phyloP scores from a whole-genome alignment of 2,797 vertebrate species.

The Hybognathus amarus region DNA sequence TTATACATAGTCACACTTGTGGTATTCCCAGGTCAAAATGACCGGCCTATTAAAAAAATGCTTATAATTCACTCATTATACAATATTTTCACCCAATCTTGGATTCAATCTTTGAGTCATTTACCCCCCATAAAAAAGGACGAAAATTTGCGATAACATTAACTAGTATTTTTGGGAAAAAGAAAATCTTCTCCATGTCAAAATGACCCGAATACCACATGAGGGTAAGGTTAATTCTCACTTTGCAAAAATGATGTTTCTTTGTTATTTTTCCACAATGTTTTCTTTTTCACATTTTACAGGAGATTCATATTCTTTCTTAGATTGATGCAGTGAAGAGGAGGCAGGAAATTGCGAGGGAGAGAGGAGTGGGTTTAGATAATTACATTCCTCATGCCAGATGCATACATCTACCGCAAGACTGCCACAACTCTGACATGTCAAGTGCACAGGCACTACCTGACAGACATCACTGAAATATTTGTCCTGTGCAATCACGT shows the following conservation, averaged over 20 bases:
- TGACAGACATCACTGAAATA: conserved; percentile 10
- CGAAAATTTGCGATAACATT: too few relatives aligned
- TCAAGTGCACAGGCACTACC: conserved; percentile 4
- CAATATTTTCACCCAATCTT: too few relatives aligned
- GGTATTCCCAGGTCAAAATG: too few relatives aligned
- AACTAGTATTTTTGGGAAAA: too few relatives aligned
- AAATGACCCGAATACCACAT: too few relatives aligned
- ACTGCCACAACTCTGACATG: background rate
- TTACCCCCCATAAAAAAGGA: too few relatives aligned
- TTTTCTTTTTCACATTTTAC: background rate
- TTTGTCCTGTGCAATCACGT: background rate
- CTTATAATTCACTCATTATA: too few relatives aligned
- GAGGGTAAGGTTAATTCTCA: background rate
- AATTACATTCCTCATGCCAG: background rate
- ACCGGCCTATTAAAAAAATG: too few relatives aligned
- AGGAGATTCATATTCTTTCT: background rate
- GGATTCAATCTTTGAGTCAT: too few relatives aligned
- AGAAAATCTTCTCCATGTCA: too few relatives aligned
- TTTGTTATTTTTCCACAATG: background rate
- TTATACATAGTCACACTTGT: too few relatives aligned
- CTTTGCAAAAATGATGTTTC: background rate
- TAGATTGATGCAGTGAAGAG: background rate
- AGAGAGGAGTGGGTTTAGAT: background rate
- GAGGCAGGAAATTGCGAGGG: background rate
- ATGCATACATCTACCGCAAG: background rate